Conservation (phyloP, 2,113 vertebrate genomes). For the Crotalus helleri region DNA sequence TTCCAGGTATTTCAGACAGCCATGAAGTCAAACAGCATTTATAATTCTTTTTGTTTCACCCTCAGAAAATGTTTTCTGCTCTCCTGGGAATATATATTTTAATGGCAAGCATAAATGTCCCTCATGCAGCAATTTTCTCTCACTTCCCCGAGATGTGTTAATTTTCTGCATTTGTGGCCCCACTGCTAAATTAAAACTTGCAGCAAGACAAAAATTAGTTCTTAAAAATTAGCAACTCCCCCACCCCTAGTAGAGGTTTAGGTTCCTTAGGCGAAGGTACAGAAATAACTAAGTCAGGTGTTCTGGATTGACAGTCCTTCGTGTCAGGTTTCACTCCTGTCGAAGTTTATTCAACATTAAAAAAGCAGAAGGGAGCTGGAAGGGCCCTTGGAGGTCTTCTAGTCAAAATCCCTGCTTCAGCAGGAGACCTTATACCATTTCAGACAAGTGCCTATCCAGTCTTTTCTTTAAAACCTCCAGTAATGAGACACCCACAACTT, state of each 20-base stretch:
- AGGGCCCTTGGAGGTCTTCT: background rate
- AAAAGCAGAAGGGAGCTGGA: background rate
- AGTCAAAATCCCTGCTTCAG: background rate
- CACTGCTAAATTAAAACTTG: background rate
- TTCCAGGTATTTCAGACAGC: background rate
- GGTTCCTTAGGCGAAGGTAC: background rate
- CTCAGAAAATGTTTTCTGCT: background rate
- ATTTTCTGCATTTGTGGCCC: background rate
- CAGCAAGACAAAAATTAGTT: background rate
- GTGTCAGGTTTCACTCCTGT: background rate
- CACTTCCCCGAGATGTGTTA: slow-evolving; percentile 1
- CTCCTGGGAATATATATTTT: background rate
- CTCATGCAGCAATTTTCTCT: slow-evolving; percentile 1
- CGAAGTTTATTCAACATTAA: background rate
- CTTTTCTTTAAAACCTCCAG: background rate
- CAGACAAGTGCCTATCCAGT: background rate
- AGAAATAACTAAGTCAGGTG: background rate
- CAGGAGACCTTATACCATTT: background rate
- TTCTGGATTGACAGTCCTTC: background rate
- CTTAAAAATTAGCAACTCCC: background rate
- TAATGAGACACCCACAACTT: background rate
- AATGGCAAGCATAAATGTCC: slow-evolving; percentile 15
- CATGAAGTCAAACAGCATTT: background rate
- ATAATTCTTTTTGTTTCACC: background rate
- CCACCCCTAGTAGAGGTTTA: background rate